A percentile compares a stretch with the other conserved stretches of the same genome.
These are phyloP conservation scores for Gobio occitaniae DNA, from an alignment of 2,797 vertebrate genomes.

Conservation along the genomic window DNA sequence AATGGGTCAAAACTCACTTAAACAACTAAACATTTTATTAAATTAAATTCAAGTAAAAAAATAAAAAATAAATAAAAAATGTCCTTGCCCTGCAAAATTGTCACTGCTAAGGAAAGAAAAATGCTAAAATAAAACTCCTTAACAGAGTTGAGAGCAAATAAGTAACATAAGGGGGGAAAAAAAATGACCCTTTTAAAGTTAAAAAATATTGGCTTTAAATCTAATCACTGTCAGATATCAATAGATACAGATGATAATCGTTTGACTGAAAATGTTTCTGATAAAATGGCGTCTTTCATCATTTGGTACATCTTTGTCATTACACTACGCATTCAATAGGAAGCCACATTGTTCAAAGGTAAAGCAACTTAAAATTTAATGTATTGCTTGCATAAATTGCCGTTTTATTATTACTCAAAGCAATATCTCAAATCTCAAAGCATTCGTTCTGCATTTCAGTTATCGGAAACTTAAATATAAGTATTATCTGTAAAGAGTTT, in stretches of 20 bases:
- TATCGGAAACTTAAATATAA: not conserved
- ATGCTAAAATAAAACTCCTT: too few species aligned
- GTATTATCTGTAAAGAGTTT: not conserved
- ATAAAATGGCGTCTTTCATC: not conserved
- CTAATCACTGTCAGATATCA: too few species aligned
- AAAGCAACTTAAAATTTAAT: too few species aligned
- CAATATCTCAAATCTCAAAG: not conserved
- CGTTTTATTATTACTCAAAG: not conserved
- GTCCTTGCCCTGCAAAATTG: too few species aligned
- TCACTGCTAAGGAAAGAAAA: too few species aligned
- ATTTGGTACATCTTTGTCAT: not conserved
- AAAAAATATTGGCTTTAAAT: not conserved
- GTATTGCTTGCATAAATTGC: too few species aligned
- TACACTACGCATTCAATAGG: too few species aligned
- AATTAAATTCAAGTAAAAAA: too few species aligned
- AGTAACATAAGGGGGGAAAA: too few species aligned
- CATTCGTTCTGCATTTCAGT: not conserved
- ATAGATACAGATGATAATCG: not conserved
- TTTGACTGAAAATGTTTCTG: not conserved
- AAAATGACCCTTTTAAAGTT: not conserved
- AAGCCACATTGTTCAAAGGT: too few species aligned
- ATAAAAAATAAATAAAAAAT: too few species aligned
- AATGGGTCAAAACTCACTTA: not conserved
- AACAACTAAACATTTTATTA: not conserved
- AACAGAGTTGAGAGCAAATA: too few species aligned